These are phyloP conservation scores for Coelopa pilipes DNA, from an alignment of 2,888 invertebrate species.

Conservation along the genomic window DNA sequence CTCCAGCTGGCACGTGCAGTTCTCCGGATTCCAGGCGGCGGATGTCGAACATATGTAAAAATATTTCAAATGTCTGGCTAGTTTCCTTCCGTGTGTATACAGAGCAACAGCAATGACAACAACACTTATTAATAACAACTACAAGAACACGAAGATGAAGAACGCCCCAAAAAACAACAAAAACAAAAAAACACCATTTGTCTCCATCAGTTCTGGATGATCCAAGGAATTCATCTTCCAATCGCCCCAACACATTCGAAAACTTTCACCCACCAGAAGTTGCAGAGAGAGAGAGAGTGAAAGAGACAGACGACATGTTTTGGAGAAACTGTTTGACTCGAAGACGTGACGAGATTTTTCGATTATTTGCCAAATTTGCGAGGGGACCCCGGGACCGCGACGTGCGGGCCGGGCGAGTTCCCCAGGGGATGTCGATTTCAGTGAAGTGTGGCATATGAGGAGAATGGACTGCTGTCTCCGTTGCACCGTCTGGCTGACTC, in stretches of 20 bases:
- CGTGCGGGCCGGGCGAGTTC: too few relatives aligned
- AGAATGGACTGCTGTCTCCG: slow-evolving; percentile 26
- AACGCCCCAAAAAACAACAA: slow-evolving; percentile 4
- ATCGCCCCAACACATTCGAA: neutral
- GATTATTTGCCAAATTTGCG: neutral
- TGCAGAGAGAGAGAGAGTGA: neutral
- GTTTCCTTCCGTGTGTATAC: neutral
- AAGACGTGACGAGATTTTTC: slow-evolving; percentile 27
- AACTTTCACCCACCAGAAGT: slow-evolving; percentile 2
- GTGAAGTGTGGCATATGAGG: slow-evolving; percentile 1
- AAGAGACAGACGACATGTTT: neutral
- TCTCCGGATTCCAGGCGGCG: neutral
- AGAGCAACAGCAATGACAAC: neutral
- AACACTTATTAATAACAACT: too few relatives aligned
- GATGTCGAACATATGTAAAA: slow-evolving; percentile 19
- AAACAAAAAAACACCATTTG: slow-evolving; percentile 51
- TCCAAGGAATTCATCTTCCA: slow-evolving; percentile 56
- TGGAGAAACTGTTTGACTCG: neutral
- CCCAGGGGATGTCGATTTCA: neutral
- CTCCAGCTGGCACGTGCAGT: too few relatives aligned
- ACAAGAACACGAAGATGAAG: neutral
- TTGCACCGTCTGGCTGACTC: neutral
- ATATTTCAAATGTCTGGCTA: neutral
- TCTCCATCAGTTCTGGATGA: slow-evolving; percentile 59
- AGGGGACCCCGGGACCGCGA: too few relatives aligned